phyloP scores from a whole-genome alignment of 2,113 vertebrate genomes.

The Varanus komodoensis region DNA sequence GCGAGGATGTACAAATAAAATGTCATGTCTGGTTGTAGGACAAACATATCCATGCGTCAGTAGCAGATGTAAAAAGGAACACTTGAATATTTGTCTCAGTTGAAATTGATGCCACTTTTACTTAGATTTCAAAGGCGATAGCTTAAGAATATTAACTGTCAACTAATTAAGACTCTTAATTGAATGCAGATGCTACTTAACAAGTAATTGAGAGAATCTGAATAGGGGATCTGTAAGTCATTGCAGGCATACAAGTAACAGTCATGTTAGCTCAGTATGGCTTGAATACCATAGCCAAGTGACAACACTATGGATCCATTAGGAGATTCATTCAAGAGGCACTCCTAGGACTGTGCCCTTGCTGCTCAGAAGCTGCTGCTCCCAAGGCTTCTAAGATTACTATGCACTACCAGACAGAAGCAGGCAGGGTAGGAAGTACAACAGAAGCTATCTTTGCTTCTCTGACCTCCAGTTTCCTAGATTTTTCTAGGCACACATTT shows the following conservation, averaged over 20 bases:
- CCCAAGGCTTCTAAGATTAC: too few relatives aligned
- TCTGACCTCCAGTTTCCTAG: too few relatives aligned
- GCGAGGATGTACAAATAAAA: neutral
- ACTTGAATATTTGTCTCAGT: slow-evolving; percentile 55
- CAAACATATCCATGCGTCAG: slow-evolving; percentile 43
- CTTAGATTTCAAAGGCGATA: slow-evolving; percentile 63
- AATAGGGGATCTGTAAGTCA: slow-evolving; percentile 63
- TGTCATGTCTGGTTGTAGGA: slow-evolving; percentile 26
- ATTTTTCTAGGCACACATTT: too few relatives aligned
- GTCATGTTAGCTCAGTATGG: slow-evolving; percentile 33
- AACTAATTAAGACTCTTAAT: slow-evolving; percentile 71
- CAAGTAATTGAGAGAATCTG: slow-evolving; percentile 56
- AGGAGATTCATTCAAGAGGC: neutral
- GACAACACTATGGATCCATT: neutral
- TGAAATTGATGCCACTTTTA: slow-evolving; percentile 56
- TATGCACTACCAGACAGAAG: too few relatives aligned
- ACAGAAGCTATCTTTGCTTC: too few relatives aligned
- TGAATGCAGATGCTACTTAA: slow-evolving; percentile 70
- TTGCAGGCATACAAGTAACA: slow-evolving; percentile 49
- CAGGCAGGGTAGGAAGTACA: too few relatives aligned
- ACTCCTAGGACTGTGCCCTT: too few relatives aligned
- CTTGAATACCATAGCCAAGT: neutral
- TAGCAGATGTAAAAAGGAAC: slow-evolving; percentile 55
- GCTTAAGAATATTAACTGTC: slow-evolving; percentile 68
- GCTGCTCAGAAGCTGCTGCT: too few relatives aligned